Percentiles rank a stretch among this genome's conserved stretches.
phyloP scores from a whole-genome alignment of 2,888 invertebrate species.

The Aphidius colemani region DNA sequence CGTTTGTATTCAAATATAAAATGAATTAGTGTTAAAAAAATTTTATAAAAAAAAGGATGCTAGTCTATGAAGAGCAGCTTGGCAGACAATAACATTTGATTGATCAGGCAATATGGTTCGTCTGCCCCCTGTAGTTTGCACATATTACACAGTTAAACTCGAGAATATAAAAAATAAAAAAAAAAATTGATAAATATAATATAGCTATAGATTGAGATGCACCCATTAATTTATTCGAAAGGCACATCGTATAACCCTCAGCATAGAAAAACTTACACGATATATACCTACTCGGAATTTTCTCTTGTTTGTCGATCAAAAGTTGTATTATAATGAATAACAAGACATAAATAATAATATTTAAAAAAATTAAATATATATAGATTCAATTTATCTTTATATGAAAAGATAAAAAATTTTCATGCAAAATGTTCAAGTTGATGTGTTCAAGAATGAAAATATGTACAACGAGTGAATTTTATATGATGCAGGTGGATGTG shows the following conservation, averaged over 20 bases:
- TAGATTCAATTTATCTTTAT: background rate
- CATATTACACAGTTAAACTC: constrained; percentile 52
- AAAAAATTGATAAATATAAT: too few species aligned
- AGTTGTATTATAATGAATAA: background rate
- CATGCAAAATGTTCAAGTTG: constrained; percentile 8
- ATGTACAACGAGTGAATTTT: constrained; percentile 14
- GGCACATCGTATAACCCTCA: constrained; percentile 37
- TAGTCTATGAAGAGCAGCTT: too few species aligned
- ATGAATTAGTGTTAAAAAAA: too few species aligned
- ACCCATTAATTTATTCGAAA: constrained; percentile 55
- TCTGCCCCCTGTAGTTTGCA: constrained; percentile 56
- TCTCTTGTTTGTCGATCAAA: constrained; percentile 9
- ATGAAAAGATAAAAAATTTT: background rate
- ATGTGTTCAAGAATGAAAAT: constrained; percentile 12
- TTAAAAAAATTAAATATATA: background rate
- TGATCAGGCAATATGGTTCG: constrained; percentile 59
- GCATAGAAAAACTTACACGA: constrained; percentile 7
- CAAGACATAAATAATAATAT: background rate
- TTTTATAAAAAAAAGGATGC: background rate
- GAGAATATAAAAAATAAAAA: constrained; percentile 47
- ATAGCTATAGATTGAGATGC: constrained; percentile 53
- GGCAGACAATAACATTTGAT: constrained; percentile 43
- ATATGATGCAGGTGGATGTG: constrained; percentile 24
- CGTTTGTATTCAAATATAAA: background rate
- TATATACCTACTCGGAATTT: constrained; percentile 2